Evolutionary conservation across 2,113 vertebrate species (phyloP).

Genomic region (Microtus ochrogaster): DNA sequence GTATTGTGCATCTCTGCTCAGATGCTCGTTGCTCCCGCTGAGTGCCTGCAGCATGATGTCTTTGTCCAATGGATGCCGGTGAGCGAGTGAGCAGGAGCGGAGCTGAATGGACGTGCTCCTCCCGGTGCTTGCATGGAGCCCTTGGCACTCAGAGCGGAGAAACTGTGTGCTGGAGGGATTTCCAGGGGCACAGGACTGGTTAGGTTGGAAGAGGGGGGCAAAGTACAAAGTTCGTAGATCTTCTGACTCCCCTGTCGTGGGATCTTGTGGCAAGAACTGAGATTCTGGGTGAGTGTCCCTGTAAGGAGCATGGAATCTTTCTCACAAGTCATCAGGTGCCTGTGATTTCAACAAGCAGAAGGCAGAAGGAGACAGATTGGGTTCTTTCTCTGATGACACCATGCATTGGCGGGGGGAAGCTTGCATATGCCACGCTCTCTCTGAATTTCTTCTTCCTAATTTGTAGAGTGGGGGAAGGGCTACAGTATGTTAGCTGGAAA

Average conservation of each 20-base stretch:
- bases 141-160: fast-evolving
- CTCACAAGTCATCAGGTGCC: too few relatives aligned
- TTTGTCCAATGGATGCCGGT: neutral
- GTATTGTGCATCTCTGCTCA: neutral
- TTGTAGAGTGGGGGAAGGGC: neutral
- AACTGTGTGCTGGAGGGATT: fast-evolving
- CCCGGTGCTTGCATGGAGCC: fast-evolving
- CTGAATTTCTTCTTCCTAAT: neutral
- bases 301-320: neutral
- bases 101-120: neutral
- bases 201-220: fast-evolving
- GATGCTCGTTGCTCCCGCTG: neutral
- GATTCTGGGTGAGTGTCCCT: neutral
- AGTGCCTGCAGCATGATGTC: neutral
- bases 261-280: neutral
- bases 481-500: too few relatives aligned
- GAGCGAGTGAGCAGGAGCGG: neutral
- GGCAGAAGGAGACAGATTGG: too few relatives aligned
- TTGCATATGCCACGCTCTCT: neutral
- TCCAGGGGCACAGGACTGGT: neutral
- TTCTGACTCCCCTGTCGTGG: neutral
- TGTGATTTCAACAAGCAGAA: neutral
- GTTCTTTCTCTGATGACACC: neutral
- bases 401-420: neutral
- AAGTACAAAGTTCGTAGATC: too few relatives aligned